These are phyloP conservation scores for Cladorhizidae sp. DNA, from an alignment of 37 sponge, comb jelly and placozoan species.

Conservation along the genomic window DNA sequence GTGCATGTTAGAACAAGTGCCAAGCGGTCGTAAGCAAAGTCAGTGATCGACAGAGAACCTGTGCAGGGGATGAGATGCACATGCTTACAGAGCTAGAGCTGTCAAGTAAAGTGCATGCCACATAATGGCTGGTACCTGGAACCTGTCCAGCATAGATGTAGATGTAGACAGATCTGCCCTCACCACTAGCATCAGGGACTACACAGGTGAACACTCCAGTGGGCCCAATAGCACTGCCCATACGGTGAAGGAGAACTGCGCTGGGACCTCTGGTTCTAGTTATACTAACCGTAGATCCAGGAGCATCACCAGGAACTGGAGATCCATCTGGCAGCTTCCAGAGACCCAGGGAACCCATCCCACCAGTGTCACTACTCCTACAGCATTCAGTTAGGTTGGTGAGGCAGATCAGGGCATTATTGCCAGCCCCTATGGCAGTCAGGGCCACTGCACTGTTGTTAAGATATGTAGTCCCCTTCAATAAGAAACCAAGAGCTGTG, in stretches of 20 bases:
- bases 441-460: constrained; percentile 28
- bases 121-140: background rate
- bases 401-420: constrained; percentile 20
- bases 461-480: background rate
- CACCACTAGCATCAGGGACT: constrained; percentile 6
- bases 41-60: background rate
- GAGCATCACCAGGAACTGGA: background rate
- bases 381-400: background rate
- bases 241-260: background rate
- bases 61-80: background rate
- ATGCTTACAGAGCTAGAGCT: no score
- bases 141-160: background rate
- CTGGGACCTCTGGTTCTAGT: background rate
- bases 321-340: background rate
- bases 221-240: background rate
- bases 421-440: constrained; percentile 14
- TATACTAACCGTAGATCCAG: background rate
- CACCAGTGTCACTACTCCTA: background rate
- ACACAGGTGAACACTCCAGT: constrained; percentile 33
- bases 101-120: background rate
- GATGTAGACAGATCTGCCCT: background rate
- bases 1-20: constrained; percentile 19
- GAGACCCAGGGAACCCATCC: background rate
- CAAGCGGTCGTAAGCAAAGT: background rate
- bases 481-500: background rate